Percentiles rank a stretch among this genome's conserved stretches.
phyloP scores from a whole-genome alignment of 1,140 invertebrate genomes.

The Acromyrmex heyeri region DNA sequence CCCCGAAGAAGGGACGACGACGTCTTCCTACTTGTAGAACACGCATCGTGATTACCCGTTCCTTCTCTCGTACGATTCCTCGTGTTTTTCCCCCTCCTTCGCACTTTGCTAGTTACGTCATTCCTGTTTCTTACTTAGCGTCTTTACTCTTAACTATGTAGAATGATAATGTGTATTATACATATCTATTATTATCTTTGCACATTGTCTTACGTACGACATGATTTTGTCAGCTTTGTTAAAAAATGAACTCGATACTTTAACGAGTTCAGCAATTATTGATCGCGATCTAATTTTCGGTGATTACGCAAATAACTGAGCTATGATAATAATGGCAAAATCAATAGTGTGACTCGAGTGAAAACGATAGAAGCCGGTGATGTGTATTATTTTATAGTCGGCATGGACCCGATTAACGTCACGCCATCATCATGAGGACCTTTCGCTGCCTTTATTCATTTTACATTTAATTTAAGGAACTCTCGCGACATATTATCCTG shows the following conservation, averaged over 20 bases:
- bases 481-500: conserved; percentile 22
- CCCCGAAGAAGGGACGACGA: conserved; percentile 75
- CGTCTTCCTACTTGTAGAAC: conserved; percentile 84
- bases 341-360: conserved; percentile 20
- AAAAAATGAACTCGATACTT: neutral
- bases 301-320: conserved; percentile 58
- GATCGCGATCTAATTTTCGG: conserved; percentile 48
- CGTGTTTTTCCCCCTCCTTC: conserved; percentile 8
- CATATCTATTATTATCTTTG: conserved; percentile 16
- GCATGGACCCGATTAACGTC: conserved; percentile 12
- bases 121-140: neutral
- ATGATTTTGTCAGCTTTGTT: neutral
- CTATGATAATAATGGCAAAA: conserved; percentile 37
- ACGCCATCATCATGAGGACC: conserved; percentile 7
- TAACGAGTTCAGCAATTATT: neutral
- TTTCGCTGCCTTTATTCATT: conserved; percentile 32
- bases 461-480: conserved; percentile 46
- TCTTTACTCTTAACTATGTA: neutral
- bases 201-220: neutral
- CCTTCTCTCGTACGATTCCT: conserved; percentile 42
- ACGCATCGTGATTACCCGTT: conserved; percentile 81
- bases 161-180: neutral
- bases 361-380: neutral
- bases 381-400: neutral
- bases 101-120: neutral